Base-by-base conservation (phyloP, 2,113 vertebrate genomes). In the Nannobrachium achirus region DNA sequence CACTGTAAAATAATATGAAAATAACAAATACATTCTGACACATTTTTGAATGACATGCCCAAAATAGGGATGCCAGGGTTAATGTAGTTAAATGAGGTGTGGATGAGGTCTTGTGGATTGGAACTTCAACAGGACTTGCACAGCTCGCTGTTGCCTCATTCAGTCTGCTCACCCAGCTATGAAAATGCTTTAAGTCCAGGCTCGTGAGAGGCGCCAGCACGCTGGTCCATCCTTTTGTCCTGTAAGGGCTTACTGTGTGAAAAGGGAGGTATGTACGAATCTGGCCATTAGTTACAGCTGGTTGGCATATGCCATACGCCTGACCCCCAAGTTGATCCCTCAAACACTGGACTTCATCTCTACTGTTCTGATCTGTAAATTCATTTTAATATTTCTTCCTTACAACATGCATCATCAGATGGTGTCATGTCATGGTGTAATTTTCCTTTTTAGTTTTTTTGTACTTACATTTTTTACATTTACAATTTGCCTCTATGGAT, bases 81-180 rank as follows among this genome's bases (percentile, higher is more conserved):
- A 9, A 52, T 9, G 25, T 56, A 44, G 55, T 15, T 52, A 51
- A 50, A 56, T 18, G 57, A 55, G 60, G 70, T 53, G n/a, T n/a
- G n/a, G n/a, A n/a, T 86, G 69, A 87, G 14, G 56, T 80, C 63
- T 25, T 55, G n/a, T 3, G 52, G 76, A 52, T 39, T 58, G 71
- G 70, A 76, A 78, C 56, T 59, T 77, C 64, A 53, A 33, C 52
- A 4, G 60, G 57, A 66, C 18, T 53, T 44, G n/a, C 58, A 68
- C 46, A 56, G 74, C 62, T 25, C 69, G 72, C 50, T 45, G 80
- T 76, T 56, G 86, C 48, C 79, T 89, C 90, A 95, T 95, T 96
- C 87, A 94, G 78, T 86, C 66, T 93, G 92, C 73, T 93, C 90
- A 93, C 9, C 90, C 94, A 93, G 58, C 93, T 85, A 44, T 85